Evolutionary conservation across 2,113 vertebrate species (phyloP).

Genomic region (Antigone vipio): DNA sequence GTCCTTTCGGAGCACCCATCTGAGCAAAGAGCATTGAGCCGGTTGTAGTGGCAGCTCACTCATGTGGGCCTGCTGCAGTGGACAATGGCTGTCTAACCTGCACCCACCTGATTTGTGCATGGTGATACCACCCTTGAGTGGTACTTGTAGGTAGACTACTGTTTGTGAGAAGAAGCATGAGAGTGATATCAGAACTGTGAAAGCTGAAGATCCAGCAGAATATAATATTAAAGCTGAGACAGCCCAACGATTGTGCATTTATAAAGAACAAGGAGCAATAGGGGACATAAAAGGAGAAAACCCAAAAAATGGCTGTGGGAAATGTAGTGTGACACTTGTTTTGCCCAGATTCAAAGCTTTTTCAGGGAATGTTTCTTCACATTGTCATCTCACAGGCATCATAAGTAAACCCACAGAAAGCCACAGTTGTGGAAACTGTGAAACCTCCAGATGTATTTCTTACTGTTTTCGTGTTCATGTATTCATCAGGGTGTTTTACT

Average conservation of each 20-base stretch:
- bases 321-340: neutral
- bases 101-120: neutral
- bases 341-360: neutral
- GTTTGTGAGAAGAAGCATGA: neutral
- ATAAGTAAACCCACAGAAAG: conserved; percentile 1
- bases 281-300: neutral
- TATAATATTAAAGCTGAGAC: neutral
- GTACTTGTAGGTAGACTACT: neutral
- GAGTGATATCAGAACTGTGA: neutral
- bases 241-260: neutral
- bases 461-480: neutral
- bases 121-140: neutral
- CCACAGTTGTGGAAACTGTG: neutral
- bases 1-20: neutral
- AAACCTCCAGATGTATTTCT: conserved; percentile 42
- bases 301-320: neutral
- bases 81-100: rapidly evolving
- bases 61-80: rapidly evolving
- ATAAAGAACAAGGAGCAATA: neutral
- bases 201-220: neutral
- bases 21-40: neutral
- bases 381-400: neutral
- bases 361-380: neutral
- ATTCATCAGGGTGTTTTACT: neutral
- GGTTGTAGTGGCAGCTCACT: neutral